Evolutionary conservation across 2,113 vertebrate species (phyloP), one percentile per base, ranked within the genome.

Genomic region (Oxygymnocypris stewartii): DNA sequence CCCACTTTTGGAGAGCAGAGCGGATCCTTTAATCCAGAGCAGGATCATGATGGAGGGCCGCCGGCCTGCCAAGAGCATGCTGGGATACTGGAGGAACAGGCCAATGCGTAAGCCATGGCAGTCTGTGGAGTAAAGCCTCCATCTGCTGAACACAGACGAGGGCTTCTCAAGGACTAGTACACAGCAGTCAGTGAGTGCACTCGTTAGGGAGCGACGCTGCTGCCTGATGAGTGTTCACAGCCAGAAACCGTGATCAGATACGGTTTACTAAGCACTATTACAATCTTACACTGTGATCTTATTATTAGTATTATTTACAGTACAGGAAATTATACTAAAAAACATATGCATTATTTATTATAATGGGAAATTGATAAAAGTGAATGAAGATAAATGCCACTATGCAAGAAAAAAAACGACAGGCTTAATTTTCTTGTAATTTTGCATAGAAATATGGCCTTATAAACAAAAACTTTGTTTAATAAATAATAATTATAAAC

Each of bases 81-180:
- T 91, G 92, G 88, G 90, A 87, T 84, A 84, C 84, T 88, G 90
- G 87, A 87, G 84, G 90, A 91, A 87, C 89, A 76, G 90, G 93
- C 92, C 91, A 92, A 92, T 88, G 87, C 91, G 92, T 90, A 92
- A 93, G 91, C 91, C 91, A 90, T 91, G 89, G 87, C 91, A 91
- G 92, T 91, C 92, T 92, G 92, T 92, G 88, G 88, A 90, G 92
- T 90, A 90, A 92, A 91, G 79, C 91, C 87, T 90, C 94, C 94
- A 94, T 95, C 94, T 95, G 94, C 92, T 92, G 90, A 84, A 87
- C 83, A 82, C 54, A 82, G 37, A 82, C 59, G 75, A 88, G 76
- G 69, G 88, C 85, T 88, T 80, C 86, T 82, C 87, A 87, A 86
- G 81, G 85, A 78, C 88, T 63, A 78, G 61, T 49, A 2, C 35